Base-by-base conservation (phyloP, 30 jellyfish, hydroid and myxozoan species). In the Chrysaora quinquecirrha region DNA sequence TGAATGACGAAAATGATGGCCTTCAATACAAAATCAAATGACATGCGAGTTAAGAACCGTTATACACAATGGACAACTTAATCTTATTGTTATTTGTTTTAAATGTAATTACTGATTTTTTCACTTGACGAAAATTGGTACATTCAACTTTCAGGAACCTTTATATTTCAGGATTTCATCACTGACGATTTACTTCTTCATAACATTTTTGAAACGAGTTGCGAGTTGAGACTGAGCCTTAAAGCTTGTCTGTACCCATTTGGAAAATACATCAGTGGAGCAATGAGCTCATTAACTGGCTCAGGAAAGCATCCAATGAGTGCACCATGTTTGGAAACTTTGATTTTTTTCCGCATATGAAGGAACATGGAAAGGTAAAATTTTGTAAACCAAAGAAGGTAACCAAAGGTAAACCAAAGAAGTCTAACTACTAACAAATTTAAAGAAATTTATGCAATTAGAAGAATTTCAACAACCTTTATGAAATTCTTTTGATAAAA, bases 291-390 rank as follows among this genome's bases (percentile, higher is more conserved):
- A 34, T n/a, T 69, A 64, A 69, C 20, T 69, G 80, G 64, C 64
- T 69, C 3, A n/a, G 31, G n/a, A 69, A 27, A 16, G 80, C 80
- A 7, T 32, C 80, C 0, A 35, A 27, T 7, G 80, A 69, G 23
- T 69, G 80, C 64, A 69, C 19, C 1, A 27, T 10, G 34, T 69
- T 30, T 23, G 80, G 80, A 2, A 27, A 30, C 0, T 69, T 69
- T 23, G 64, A 69, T 31, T 69, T 7, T 27, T 69, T 35, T 35
- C 80, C 63, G 34, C 3, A 10, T 2, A 7, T 69, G 80, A 34
- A 69, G 34, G 80, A 69, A 35, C 64, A 69, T 27, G 80, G 80
- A 69, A 22, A 69, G 64, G 80, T 69, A 34, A 69, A 34, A 27
- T 30, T 69, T 56, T n/a, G n/a, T n/a, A n/a, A n/a, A n/a, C n/a